Evolutionary conservation across 2,888 invertebrate genomes (phyloP), one percentile per base, ranked within the genome.

Genomic region (Trypoxylon attenuatum): DNA sequence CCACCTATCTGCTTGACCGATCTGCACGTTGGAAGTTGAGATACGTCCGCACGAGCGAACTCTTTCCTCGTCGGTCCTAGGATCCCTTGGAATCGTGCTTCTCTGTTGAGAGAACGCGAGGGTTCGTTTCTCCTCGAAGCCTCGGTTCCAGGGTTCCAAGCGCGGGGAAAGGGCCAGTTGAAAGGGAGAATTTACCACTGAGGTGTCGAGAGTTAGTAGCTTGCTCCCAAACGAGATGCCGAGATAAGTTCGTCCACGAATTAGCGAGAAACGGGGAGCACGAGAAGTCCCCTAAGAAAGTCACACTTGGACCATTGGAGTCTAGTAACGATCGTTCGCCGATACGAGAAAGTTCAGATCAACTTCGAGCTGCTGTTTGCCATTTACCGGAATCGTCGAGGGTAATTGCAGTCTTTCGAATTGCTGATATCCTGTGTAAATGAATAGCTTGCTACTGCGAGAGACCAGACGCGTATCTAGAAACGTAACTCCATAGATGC

Each of bases 201-300:
- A 80, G 79, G 81, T 81, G 81, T 81, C 79, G 79, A 79, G 81
- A 78, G 78, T 78, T 77, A 77, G 78, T 73, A 80, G 74, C 77
- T 65, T 76, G 77, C 72, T 72, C 62, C 69, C 62, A 76, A 70
- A 70, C 69, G 64, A 79, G 80, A 79, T 77, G 69, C 43, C 51
- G 59, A 74, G 78, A 81, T 78, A 78, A 73, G 60, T 51, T 65
- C 68, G 55, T 64, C 71, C 58, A 72, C 71, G 79, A 79, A 79
- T 79, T 79, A 78, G 78, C 75, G 68, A 70, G 65, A 56, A 54
- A 54, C 65, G 5, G 27, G 29, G 49, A 42, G 29, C 27, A 49
- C 51, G 60, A 52, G 55, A n/a, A n/a, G n/a, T 59, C 54, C 52
- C 45, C 55, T 39, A 43, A 62, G 63, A 69, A 58, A 65, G 70